phyloP scores from a whole-genome alignment of 35 echinoderm and acorn worm species.

The Strongylocentrotus purpuratus region DNA sequence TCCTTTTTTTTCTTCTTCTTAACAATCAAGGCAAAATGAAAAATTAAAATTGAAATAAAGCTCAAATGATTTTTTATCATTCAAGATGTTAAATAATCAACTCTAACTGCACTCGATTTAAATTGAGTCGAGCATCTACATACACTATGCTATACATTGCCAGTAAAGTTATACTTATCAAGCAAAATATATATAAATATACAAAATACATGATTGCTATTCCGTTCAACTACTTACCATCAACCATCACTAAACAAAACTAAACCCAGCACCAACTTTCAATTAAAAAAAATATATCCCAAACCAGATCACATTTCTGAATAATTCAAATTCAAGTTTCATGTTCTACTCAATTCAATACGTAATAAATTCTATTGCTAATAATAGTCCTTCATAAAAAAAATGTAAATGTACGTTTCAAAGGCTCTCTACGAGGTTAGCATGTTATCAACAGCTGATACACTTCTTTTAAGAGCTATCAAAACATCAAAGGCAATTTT shows the following conservation, averaged over 20 bases:
- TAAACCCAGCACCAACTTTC: slow-evolving; percentile 23
- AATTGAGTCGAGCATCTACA: neutral
- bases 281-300: neutral
- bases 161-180: neutral
- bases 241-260: neutral
- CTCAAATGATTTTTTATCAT: neutral
- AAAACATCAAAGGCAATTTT: neutral
- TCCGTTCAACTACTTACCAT: neutral
- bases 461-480: neutral
- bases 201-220: slow-evolving; percentile 36
- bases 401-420: neutral
- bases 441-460: neutral
- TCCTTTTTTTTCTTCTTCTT: neutral
- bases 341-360: neutral
- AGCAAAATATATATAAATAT: slow-evolving; percentile 44
- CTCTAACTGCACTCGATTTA: neutral
- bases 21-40: neutral
- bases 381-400: neutral
- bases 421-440: neutral
- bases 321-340: neutral
- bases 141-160: neutral
- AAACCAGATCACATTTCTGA: neutral
- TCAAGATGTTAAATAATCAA: neutral
- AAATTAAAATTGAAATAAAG: neutral
- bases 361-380: neutral